Evolutionary conservation across 2,888 invertebrate species (phyloP).

Genomic region (Apeira syringaria): DNA sequence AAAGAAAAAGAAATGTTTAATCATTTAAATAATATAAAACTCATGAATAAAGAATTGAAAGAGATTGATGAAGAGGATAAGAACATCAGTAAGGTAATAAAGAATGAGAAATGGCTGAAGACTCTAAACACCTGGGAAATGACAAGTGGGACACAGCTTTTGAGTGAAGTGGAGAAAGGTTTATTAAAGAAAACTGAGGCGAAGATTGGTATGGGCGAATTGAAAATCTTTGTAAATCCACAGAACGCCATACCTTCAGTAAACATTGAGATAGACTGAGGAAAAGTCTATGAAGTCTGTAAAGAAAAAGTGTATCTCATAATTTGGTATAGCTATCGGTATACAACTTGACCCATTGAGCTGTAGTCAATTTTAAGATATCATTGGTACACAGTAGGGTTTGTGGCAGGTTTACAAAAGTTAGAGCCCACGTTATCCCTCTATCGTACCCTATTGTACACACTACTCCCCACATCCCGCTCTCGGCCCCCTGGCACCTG

Average conservation of each 20-base stretch:
- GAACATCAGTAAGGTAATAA: slow-evolving; percentile 30
- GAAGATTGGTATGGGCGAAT: slow-evolving; percentile 35
- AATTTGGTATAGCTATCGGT: too few relatives aligned
- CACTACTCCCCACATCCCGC: too few relatives aligned
- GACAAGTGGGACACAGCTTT: slow-evolving; percentile 41
- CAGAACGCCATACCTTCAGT: background rate
- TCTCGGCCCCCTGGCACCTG: too few relatives aligned
- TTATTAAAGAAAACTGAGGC: slow-evolving; percentile 33
- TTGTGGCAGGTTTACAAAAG: too few relatives aligned
- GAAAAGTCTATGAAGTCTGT: background rate
- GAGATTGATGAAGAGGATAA: slow-evolving; percentile 15
- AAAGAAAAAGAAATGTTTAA: too few relatives aligned
- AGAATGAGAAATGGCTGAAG: slow-evolving; percentile 56
- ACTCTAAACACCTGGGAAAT: slow-evolving; percentile 49
- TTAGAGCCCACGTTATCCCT: too few relatives aligned
- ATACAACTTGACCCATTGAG: too few relatives aligned
- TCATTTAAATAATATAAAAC: slow-evolving; percentile 45
- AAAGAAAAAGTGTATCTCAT: background rate
- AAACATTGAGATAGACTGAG: slow-evolving; percentile 7
- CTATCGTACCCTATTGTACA: too few relatives aligned
- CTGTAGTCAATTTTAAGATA: too few relatives aligned
- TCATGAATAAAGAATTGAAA: slow-evolving; percentile 39
- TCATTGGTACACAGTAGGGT: too few relatives aligned
- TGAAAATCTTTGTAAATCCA: slow-evolving; percentile 51
- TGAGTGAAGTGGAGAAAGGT: slow-evolving; percentile 50